phyloP scores from a whole-genome alignment of 2,797 vertebrate genomes.

The Mus minutoides region DNA sequence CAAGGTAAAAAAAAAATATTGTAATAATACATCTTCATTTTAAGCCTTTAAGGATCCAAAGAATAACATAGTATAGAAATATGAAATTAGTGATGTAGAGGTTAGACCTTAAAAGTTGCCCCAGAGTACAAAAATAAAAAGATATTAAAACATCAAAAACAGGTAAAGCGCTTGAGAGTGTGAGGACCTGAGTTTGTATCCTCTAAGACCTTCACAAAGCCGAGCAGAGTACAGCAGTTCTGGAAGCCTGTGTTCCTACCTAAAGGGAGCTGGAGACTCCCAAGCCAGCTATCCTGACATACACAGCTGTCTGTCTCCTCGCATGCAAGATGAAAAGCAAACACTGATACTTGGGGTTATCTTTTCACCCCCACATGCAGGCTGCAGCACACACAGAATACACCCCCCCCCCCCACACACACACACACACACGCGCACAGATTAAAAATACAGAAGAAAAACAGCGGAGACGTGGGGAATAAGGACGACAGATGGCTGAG shows the following conservation, averaged over 20 bases:
- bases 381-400: not conserved
- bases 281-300: not conserved
- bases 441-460: not conserved
- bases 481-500: not conserved
- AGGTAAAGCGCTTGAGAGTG: not conserved
- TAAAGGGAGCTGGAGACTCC: not conserved
- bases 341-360: too few relatives aligned
- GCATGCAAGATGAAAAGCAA: not conserved
- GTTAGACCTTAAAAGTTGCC: slow-evolving; percentile 16
- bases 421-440: not conserved
- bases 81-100: not conserved
- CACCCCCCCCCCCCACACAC: not conserved
- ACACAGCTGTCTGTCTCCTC: too few relatives aligned
- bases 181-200: not conserved
- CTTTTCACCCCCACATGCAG: too few relatives aligned
- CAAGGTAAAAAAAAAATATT: not conserved
- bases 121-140: slow-evolving; percentile 31
- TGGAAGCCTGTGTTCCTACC: too few relatives aligned
- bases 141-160: not conserved
- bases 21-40: not conserved
- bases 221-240: too few relatives aligned
- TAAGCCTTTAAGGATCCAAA: not conserved
- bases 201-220: not conserved
- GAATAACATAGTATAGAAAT: not conserved
- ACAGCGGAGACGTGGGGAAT: not conserved